Conservation (phyloP, 2,113 vertebrate genomes). For the Ameiurus melas region DNA sequence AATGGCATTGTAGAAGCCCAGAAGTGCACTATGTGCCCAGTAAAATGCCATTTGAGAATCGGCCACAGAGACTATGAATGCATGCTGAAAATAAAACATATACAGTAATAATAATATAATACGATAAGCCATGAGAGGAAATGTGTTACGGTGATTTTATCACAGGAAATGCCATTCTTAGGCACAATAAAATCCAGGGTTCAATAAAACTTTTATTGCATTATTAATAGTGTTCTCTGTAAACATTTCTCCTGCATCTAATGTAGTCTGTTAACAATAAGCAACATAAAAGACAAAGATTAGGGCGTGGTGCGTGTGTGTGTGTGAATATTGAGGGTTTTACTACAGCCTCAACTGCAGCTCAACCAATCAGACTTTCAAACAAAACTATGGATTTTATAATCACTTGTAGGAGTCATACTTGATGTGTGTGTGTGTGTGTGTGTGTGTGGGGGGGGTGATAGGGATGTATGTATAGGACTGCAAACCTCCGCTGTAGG, state of each 20-base stretch:
- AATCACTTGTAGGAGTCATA: background rate
- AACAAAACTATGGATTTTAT: background rate
- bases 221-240: background rate
- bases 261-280: background rate
- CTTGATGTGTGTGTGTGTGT: background rate
- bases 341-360: background rate
- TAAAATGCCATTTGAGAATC: background rate
- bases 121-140: background rate
- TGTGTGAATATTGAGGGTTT: background rate
- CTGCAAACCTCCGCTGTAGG: slow-evolving; percentile 81
- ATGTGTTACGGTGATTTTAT: background rate
- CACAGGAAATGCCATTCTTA: background rate
- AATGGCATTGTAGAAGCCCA: background rate
- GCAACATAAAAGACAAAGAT: background rate
- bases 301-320: background rate
- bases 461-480: background rate
- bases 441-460: background rate
- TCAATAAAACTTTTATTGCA: background rate
- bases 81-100: background rate
- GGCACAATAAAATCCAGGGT: background rate
- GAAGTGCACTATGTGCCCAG: background rate
- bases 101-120: background rate
- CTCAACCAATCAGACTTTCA: background rate
- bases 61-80: background rate
- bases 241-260: background rate